These are phyloP conservation scores for Chitala chitala DNA, from an alignment of 2,113 vertebrate genomes.

Conservation along the genomic window DNA sequence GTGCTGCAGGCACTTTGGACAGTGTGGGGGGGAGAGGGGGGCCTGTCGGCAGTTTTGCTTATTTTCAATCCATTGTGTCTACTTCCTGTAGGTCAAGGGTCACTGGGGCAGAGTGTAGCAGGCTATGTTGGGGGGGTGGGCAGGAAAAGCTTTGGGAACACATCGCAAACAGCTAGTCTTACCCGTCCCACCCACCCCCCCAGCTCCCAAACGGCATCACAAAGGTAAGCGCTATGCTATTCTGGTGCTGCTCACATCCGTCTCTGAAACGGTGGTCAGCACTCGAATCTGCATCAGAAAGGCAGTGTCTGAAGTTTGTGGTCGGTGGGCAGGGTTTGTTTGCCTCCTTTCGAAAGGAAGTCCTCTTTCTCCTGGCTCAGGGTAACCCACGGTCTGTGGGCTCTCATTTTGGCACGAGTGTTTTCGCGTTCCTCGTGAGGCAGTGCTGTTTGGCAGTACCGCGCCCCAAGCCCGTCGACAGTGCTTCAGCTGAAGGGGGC, in stretches of 20 bases:
- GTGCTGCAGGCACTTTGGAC: too few species aligned
- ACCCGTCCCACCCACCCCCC: constrained; percentile 21
- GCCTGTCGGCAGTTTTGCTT: constrained; percentile 67
- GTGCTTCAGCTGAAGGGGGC: too few species aligned
- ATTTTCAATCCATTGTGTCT: constrained; percentile 93
- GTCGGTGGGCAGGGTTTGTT: too few species aligned
- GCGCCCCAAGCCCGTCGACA: too few species aligned
- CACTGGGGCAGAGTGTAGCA: constrained; percentile 81
- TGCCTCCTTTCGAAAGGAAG: too few species aligned
- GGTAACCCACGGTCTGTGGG: too few species aligned
- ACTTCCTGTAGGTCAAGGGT: constrained; percentile 91
- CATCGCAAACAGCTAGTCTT: constrained; percentile 31
- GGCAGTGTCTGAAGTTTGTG: too few species aligned
- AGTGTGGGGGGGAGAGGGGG: constrained; percentile 28
- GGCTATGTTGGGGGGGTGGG: constrained; percentile 52
- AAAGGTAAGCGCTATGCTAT: constrained; percentile 45
- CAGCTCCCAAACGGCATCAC: constrained; percentile 42
- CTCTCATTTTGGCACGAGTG: too few species aligned
- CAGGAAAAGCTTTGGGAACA: constrained; percentile 59
- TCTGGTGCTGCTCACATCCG: background rate
- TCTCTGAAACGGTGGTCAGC: background rate
- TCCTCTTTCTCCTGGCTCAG: too few species aligned
- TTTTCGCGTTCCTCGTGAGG: too few species aligned
- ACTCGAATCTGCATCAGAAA: too few species aligned
- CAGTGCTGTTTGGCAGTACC: too few species aligned